A percentile compares a stretch with the other conserved stretches of the same genome.
Conservation (phyloP, 2,888 invertebrate species). For the Mesodorylaimus sp. region DNA sequence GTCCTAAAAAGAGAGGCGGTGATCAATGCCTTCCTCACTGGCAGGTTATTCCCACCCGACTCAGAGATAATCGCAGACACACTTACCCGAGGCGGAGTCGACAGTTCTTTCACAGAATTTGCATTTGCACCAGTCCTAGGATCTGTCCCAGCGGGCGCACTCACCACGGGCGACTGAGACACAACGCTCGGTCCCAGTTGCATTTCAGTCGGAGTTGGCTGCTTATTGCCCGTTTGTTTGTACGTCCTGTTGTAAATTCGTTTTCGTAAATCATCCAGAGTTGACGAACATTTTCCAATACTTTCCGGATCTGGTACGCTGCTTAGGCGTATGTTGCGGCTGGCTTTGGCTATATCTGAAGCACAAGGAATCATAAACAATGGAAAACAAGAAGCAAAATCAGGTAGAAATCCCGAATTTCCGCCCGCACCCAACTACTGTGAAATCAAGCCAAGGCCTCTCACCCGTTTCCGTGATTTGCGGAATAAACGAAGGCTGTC, state of each 20-base stretch:
- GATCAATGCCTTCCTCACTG: neutral
- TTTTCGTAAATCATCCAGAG: conserved; percentile 6
- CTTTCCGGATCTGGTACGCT: neutral
- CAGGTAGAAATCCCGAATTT: no score
- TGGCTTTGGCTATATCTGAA: neutral
- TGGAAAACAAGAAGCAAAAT: no score
- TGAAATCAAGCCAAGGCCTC: neutral
- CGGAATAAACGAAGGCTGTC: conserved; percentile 5
- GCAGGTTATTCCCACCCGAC: neutral
- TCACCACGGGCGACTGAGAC: no score
- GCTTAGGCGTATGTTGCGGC: neutral
- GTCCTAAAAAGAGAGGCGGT: neutral
- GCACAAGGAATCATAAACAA: neutral
- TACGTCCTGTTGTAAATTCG: conserved; percentile 7
- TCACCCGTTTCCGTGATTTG: conserved; percentile 1
- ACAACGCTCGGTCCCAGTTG: no score
- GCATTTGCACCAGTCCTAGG: no score
- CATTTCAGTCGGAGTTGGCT: no score
- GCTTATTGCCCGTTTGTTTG: no score
- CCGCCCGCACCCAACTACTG: neutral
- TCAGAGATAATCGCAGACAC: neutral
- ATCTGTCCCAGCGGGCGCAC: no score
- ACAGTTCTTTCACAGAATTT: no score
- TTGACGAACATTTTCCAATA: neutral
- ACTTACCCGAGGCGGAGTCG: neutral